Evolutionary conservation across 2,113 vertebrate species (phyloP), one percentile per base, ranked within the genome.

Genomic region (Fregetta grallaria): DNA sequence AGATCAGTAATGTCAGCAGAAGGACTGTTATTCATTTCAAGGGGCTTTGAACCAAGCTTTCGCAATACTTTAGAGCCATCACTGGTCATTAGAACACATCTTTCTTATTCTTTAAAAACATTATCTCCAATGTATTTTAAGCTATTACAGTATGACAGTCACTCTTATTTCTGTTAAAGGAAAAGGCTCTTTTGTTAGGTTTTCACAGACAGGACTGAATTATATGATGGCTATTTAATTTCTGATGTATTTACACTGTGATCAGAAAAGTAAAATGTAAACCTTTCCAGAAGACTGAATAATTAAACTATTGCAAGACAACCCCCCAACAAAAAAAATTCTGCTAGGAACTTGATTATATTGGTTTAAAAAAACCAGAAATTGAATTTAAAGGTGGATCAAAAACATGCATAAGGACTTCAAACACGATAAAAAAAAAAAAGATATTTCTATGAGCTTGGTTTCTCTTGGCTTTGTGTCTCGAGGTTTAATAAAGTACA

Each of bases 1-100:
- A 96, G 96, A 91, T 92, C 53, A 86, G 75, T 75, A 56, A 61
- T 42, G 71, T 93, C 95, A 91, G 66, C 77, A 82, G 92, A 97
- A 97, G 82, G 72, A 73, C 83, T 82, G 49, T 66, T 95, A 45
- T 13, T 94, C 87, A 94, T 93, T 95, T 89, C 86, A 70, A 88
- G 61, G 70, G 50, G 58, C 84, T 90, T 96, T 96, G 92, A 93
- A 91, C 59, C 61, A 66, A 76, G 80, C 83, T 88, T 76, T 96
- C 12, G 21, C 84, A 95, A 90, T 68, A 55, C 92, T 94, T 90
- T 44, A 72, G 71, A 92, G 93, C 84, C 88, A 71, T 86, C 82
- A 34, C 63, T 66, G 86, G 59, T 92, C 88, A 88, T 80, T 94
- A 93, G 79, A 84, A 93, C 85, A 73, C 85, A 84, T 80, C 87